These are phyloP conservation scores for Macrosteles quadrilineatus DNA, from an alignment of 1,140 invertebrate genomes.

Conservation along the genomic window DNA sequence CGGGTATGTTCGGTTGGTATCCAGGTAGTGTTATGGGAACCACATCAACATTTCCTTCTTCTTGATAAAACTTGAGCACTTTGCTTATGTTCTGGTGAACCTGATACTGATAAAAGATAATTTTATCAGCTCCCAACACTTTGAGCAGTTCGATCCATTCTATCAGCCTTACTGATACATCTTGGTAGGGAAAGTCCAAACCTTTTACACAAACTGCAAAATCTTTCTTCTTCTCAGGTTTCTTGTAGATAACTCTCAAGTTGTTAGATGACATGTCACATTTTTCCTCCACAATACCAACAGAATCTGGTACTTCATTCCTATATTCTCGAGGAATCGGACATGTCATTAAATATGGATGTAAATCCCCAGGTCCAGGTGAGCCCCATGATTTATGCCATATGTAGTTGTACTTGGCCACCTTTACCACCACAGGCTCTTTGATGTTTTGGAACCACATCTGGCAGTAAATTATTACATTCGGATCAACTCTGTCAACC, in stretches of 20 bases:
- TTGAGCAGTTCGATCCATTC: constrained; percentile 92
- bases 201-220: constrained; percentile 97
- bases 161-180: constrained; percentile 84
- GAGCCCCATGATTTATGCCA: constrained; percentile 96
- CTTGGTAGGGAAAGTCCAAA: constrained; percentile 88
- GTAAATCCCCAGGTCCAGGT: constrained; percentile 87
- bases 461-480: constrained; percentile 80
- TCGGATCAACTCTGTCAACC: constrained; percentile 85
- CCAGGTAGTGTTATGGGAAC: constrained; percentile 88
- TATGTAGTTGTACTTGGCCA: constrained; percentile 88
- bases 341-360: constrained; percentile 89
- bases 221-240: constrained; percentile 62
- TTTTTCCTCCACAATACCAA: constrained; percentile 80
- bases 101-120: constrained; percentile 89
- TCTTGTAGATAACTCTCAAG: constrained; percentile 81
- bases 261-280: constrained; percentile 87
- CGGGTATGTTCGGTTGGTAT: constrained; percentile 85
- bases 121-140: constrained; percentile 86
- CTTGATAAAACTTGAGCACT: constrained; percentile 79
- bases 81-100: constrained; percentile 92
- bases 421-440: constrained; percentile 75
- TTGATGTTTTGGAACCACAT: constrained; percentile 86
- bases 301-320: constrained; percentile 74
- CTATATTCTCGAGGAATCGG: constrained; percentile 75
- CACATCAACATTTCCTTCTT: constrained; percentile 73